Evolutionary conservation across 2,888 invertebrate genomes (phyloP).

Genomic region (Atethmia centrago): DNA sequence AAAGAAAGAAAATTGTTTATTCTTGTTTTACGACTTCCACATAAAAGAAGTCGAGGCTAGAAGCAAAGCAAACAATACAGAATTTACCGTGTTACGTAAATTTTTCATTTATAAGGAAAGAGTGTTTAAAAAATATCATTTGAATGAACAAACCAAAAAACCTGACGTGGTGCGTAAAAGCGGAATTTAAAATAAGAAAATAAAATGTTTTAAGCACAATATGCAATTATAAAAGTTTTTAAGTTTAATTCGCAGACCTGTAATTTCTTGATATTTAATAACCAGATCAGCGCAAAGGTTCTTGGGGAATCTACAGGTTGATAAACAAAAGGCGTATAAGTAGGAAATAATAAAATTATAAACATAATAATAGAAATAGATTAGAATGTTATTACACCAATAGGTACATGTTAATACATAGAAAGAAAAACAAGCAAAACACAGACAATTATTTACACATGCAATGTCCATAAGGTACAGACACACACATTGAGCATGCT

Average conservation of each 20-base stretch:
- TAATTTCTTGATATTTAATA: conserved; percentile 1
- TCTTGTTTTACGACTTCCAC: background rate
- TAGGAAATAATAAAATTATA: background rate
- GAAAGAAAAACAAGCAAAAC: conserved; percentile 1
- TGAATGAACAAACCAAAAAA: conserved; percentile 7
- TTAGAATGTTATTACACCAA: background rate
- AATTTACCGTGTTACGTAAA: background rate
- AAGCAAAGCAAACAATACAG: background rate
- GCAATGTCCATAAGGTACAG: conserved; percentile 1
- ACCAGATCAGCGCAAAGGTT: conserved; percentile 1
- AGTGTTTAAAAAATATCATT: background rate
- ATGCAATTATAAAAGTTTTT: background rate
- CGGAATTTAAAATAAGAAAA: background rate
- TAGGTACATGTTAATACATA: background rate
- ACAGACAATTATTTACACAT: conserved; percentile 7
- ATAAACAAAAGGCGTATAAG: background rate
- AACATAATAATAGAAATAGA: background rate
- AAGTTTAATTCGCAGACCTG: conserved; percentile 45
- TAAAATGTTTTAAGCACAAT: background rate
- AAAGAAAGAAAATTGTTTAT: background rate
- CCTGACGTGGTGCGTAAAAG: conserved; percentile 40
- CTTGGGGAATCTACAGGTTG: background rate
- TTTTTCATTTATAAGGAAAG: background rate
- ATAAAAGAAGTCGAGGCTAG: background rate
- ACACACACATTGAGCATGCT: background rate